Percentiles rank a stretch among this genome's conserved stretches.
phyloP scores from a whole-genome alignment of 2,113 vertebrate genomes.

The Typhlomys cinereus region DNA sequence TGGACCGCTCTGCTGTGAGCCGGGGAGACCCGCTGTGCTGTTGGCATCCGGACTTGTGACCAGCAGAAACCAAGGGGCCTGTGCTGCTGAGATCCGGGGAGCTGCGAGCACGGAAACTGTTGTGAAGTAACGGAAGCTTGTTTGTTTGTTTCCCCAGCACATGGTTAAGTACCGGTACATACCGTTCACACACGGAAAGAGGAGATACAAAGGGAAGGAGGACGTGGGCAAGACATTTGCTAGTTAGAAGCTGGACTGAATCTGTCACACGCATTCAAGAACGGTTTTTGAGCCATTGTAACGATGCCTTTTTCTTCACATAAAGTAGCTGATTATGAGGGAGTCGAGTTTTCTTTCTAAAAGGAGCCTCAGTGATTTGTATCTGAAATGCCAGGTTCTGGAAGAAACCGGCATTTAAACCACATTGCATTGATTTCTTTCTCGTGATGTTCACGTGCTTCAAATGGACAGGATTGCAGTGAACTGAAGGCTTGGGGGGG shows the following conservation, averaged over 20 bases:
- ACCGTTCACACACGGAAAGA: constrained; percentile 99
- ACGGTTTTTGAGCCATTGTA: constrained; percentile 90
- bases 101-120: rapidly evolving
- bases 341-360: constrained; percentile 83
- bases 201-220: constrained; percentile 99
- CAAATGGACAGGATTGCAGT: constrained; percentile 59
- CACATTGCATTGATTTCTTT: constrained; percentile 80
- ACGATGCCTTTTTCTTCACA: constrained; percentile 88
- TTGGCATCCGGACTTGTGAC: rapidly evolving
- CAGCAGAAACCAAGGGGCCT: neutral
- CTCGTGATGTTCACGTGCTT: constrained; percentile 68
- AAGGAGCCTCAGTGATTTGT: constrained; percentile 81
- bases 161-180: constrained; percentile 99
- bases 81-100: neutral
- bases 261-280: constrained; percentile 80
- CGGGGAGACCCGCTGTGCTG: neutral
- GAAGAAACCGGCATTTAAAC: constrained; percentile 85
- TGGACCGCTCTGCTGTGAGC: neutral
- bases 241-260: constrained; percentile 90
- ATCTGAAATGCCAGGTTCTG: constrained; percentile 80
- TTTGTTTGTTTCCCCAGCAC: constrained; percentile 88
- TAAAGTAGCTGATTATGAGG: constrained; percentile 81
- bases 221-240: constrained; percentile 96
- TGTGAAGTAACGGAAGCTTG: constrained; percentile 20
- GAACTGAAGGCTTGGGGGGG: constrained; percentile 54